phyloP scores from a whole-genome alignment of 2,113 vertebrate species.

The Hemibagrus wyckioides region DNA sequence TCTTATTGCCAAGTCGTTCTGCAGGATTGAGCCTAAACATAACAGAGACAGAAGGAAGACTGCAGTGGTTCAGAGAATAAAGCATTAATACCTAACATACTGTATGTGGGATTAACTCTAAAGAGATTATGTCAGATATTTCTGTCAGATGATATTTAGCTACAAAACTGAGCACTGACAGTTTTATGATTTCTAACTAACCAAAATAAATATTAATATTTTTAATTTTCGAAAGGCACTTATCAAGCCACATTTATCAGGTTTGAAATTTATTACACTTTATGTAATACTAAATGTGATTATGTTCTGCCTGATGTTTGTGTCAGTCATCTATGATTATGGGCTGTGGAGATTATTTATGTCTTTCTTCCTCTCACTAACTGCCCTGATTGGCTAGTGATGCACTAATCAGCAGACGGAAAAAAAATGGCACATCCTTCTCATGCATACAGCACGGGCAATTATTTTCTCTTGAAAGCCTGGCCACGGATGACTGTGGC shows the following conservation, averaged over 20 bases:
- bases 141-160: neutral
- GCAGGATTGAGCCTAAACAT: conserved; percentile 70
- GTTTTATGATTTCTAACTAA: neutral
- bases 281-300: neutral
- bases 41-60: conserved; percentile 24
- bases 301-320: neutral
- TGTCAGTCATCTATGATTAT: neutral
- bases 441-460: neutral
- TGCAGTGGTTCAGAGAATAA: neutral
- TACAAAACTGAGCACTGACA: neutral
- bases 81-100: neutral
- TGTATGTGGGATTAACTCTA: neutral
- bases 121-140: neutral
- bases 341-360: neutral
- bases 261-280: neutral
- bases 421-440: conserved; percentile 9
- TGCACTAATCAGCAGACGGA: neutral
- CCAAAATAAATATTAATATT: neutral
- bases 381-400: neutral
- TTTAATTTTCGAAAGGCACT: neutral
- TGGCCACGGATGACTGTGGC: neutral
- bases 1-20: conserved; percentile 78
- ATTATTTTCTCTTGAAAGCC: neutral
- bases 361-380: neutral
- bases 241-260: neutral